These are phyloP conservation scores for Isoperla grammatica DNA, from an alignment of 2,888 invertebrate species.

Conservation along the genomic window DNA sequence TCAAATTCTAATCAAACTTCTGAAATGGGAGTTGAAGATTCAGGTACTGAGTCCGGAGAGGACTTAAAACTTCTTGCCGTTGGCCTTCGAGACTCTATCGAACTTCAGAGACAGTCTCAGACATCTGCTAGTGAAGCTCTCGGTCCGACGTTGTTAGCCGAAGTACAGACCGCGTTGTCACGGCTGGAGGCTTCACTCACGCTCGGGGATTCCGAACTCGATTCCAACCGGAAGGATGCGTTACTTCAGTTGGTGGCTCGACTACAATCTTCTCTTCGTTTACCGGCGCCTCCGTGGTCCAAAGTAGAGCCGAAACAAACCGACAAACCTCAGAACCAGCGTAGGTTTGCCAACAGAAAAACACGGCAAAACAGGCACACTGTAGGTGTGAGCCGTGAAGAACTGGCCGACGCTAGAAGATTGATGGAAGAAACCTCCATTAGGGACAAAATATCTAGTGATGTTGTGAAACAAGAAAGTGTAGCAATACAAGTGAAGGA, in stretches of 20 bases:
- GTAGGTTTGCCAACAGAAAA: not conserved
- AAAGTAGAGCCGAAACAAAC: slow-evolving; percentile 37
- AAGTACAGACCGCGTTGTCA: slow-evolving; percentile 70
- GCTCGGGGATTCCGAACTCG: slow-evolving; percentile 43
- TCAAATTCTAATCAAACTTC: slow-evolving; percentile 5
- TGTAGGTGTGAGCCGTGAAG: slow-evolving; percentile 76
- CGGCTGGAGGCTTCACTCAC: slow-evolving; percentile 53
- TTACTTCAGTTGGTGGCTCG: slow-evolving; percentile 64
- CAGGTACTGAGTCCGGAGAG: slow-evolving; percentile 64
- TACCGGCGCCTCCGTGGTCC: slow-evolving; percentile 36
- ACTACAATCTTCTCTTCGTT: slow-evolving; percentile 53
- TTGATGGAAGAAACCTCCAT: slow-evolving; percentile 58
- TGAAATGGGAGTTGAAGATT: slow-evolving; percentile 48
- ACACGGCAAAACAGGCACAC: slow-evolving; percentile 68
- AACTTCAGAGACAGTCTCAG: slow-evolving; percentile 45
- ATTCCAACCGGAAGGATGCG: slow-evolving; percentile 51
- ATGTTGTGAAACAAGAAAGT: slow-evolving; percentile 5
- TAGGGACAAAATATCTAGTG: slow-evolving; percentile 19
- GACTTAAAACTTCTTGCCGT: slow-evolving; percentile 54
- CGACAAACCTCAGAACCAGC: slow-evolving; percentile 22
- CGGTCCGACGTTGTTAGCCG: slow-evolving; percentile 60
- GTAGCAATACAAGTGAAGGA: not conserved
- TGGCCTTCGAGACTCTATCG: slow-evolving; percentile 48
- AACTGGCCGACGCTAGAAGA: slow-evolving; percentile 70
- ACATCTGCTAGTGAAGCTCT: slow-evolving; percentile 37